phyloP scores from a whole-genome alignment of 2,888 invertebrate genomes.

The Gastracanthus pulcherrimus region DNA sequence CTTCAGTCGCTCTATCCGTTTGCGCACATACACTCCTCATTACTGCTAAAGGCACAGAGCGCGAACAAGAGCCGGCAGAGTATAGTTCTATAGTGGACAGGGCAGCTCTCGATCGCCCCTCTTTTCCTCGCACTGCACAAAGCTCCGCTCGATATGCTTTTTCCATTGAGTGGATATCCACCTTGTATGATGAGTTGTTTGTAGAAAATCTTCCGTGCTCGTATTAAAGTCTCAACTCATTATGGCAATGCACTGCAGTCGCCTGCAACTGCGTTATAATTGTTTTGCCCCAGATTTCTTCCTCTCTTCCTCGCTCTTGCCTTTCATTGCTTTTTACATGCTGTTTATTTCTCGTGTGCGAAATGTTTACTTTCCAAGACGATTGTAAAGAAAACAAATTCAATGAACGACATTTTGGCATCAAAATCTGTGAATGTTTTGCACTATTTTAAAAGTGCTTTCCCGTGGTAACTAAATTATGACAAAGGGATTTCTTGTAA shows the following conservation, averaged over 20 bases:
- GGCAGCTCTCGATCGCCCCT: too few species aligned
- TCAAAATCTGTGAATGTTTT: background rate
- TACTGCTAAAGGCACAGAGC: too few species aligned
- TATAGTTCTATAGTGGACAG: too few species aligned
- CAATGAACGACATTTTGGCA: background rate
- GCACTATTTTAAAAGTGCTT: too few species aligned
- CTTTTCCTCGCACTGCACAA: too few species aligned
- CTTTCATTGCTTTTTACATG: background rate
- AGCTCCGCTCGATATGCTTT: background rate
- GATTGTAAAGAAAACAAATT: background rate
- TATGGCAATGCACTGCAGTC: background rate
- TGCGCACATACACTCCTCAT: background rate
- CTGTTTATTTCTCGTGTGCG: background rate
- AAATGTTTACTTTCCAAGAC: background rate
- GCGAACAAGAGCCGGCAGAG: slow-evolving; percentile 26
- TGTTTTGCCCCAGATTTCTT: slow-evolving; percentile 10
- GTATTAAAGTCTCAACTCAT: background rate
- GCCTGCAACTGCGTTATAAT: background rate
- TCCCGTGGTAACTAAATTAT: too few species aligned
- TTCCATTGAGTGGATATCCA: background rate
- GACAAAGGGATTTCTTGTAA: too few species aligned
- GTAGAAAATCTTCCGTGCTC: background rate
- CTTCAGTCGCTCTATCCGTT: slow-evolving; percentile 12
- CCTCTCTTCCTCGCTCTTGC: background rate
- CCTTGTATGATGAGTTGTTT: background rate